Conservation (phyloP, 2,113 vertebrate genomes). For the Pithys albifrons region DNA sequence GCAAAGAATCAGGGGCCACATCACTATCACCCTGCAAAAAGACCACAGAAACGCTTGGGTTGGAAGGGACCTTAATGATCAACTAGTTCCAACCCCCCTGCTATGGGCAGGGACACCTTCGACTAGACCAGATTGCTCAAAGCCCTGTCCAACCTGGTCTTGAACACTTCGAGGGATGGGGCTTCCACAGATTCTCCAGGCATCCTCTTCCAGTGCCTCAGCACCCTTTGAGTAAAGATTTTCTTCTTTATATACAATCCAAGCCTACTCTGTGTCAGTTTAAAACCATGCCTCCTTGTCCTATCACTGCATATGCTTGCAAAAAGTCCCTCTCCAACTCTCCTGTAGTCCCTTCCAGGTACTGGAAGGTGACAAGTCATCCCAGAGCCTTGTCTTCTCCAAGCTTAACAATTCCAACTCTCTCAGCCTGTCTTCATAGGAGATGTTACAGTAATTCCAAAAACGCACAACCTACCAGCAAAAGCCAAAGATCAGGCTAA, state of each 20-base stretch:
- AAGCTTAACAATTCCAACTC: accelerated
- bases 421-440: neutral
- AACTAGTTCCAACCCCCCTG: neutral
- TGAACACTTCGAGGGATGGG: neutral
- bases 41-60: neutral
- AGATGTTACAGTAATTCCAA: neutral
- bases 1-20: neutral
- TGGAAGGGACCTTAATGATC: neutral
- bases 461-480: neutral
- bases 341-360: neutral
- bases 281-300: neutral
- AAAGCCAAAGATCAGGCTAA: neutral
- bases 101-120: neutral
- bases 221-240: neutral
- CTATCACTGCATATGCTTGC: neutral
- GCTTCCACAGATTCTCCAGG: neutral
- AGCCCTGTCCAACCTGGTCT: neutral
- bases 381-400: neutral
- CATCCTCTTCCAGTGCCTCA: neutral
- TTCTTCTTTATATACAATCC: neutral
- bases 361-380: neutral
- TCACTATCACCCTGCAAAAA: neutral
- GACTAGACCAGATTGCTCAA: neutral
- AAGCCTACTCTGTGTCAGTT: neutral
- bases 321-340: neutral